Evolutionary conservation across 1,140 invertebrate species (phyloP).

Genomic region (Alviniconcha marisindica): DNA sequence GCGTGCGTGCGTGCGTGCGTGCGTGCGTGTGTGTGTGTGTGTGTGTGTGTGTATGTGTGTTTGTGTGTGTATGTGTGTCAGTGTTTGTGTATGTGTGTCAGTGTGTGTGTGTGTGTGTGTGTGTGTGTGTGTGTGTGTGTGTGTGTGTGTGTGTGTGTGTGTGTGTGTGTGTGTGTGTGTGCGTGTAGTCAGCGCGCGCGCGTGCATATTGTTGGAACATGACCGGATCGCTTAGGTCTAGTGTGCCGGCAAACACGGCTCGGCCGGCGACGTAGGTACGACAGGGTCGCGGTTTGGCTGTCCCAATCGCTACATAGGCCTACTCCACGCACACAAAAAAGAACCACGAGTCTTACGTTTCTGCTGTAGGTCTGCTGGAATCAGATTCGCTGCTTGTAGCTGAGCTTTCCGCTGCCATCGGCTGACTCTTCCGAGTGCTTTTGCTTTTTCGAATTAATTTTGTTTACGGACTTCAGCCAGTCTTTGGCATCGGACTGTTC

Average conservation of each 20-base stretch:
- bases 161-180: not conserved
- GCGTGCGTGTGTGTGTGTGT: not conserved
- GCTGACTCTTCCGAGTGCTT: no score
- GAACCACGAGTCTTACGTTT: no score
- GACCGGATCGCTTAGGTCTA: no score
- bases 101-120: constrained; percentile 16
- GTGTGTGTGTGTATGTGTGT: not conserved
- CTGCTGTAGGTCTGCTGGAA: no score
- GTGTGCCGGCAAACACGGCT: no score
- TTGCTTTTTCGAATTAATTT: no score
- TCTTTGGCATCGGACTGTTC: no score
- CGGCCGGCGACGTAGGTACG: not conserved
- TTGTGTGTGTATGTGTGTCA: constrained; percentile 2
- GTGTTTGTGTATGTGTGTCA: constrained; percentile 14
- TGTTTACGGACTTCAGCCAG: no score
- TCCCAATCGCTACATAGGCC: not conserved
- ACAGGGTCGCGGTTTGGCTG: not conserved
- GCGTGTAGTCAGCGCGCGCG: not conserved
- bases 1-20: not conserved
- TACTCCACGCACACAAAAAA: not conserved
- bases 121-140: constrained; percentile 17
- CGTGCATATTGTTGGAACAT: no score
- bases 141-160: not conserved
- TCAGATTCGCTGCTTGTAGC: no score
- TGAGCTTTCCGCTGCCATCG: no score